Base-by-base conservation (phyloP, 1,140 invertebrate species). In the Euglossa dilemma region DNA sequence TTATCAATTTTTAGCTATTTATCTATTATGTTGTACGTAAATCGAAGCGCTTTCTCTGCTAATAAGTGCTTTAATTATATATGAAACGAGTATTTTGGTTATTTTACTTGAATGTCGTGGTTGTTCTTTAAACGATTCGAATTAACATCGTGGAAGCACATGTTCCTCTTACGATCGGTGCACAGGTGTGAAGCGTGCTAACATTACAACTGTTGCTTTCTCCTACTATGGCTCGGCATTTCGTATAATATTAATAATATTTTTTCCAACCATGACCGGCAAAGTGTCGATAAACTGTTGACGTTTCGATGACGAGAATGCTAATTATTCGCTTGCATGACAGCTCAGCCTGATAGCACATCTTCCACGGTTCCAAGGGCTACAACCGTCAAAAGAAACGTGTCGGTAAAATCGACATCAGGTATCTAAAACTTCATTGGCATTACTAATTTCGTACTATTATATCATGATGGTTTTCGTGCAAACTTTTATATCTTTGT, bases 281-380 rank as follows among this genome's bases (percentile, higher is more conserved):
- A 56, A 86, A 88, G 57, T 66, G 80, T 89, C 79, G 72, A 88
- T 43, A 54, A 50, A 52, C 43, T 12, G 69, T 86, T 69, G 74
- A 82, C 73, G 36, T 84, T 84, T 86, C 72, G 64, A 43, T 80
- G 74, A 82, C 64, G 71, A 86, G 70, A 57, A 74, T 80, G 87
- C 80, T 89, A 89, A 89, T 83, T 80, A 78, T 88, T 92, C 87
- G 90, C 91, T 93, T 92, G 91, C 91, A 93, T 93, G 92, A 91
- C 92, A 93, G 92, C 89, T 93, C 87, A 87, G 78, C 82, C 87
- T 89, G 89, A 90, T 91, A 91, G 87, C 86, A 47, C 87, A 82
- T 69, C 85, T 71, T 81, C 72, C 23, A 57, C 76, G 85, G 77
- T 87, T 52, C 72, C 87, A 89, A 92, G 86, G 89, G 72, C 86